Percentiles rank a stretch among this genome's conserved stretches.
Evolutionary conservation across 2,797 vertebrate species (phyloP).

Genomic region (Anniella stebbinsi): DNA sequence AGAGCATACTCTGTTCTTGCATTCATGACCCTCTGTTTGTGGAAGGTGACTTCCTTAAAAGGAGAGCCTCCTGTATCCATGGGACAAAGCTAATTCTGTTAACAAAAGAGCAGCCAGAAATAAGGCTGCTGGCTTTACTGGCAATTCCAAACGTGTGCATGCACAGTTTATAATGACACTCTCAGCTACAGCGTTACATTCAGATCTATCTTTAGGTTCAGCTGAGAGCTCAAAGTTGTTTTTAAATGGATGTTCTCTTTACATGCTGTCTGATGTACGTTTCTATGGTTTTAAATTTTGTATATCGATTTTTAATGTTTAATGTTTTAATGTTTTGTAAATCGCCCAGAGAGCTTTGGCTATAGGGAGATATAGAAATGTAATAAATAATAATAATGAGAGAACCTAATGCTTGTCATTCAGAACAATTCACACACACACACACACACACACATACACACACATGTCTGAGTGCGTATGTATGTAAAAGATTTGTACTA

Average conservation of each 20-base stretch:
- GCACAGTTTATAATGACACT: conserved; percentile 25
- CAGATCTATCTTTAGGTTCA: too few species aligned
- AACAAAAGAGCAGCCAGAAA: background rate
- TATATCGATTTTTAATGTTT: too few species aligned
- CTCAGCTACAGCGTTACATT: background rate
- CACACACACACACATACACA: background rate
- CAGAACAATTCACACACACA: conserved; percentile 3
- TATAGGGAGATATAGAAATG: too few species aligned
- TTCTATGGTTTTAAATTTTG: too few species aligned
- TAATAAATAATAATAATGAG: background rate
- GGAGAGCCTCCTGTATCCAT: conserved; percentile 15
- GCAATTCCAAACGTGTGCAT: background rate
- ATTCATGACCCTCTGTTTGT: too few species aligned
- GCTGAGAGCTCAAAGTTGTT: too few species aligned
- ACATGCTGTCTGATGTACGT: too few species aligned
- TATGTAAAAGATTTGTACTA: conserved; percentile 26
- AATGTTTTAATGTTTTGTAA: too few species aligned
- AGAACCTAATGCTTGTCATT: conserved; percentile 5
- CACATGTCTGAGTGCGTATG: conserved; percentile 19
- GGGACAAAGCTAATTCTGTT: conserved; percentile 35
- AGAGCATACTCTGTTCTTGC: too few species aligned
- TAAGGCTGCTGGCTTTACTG: background rate
- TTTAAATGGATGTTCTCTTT: too few species aligned
- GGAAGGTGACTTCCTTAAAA: too few species aligned
- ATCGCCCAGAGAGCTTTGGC: too few species aligned